Evolutionary conservation across 2,888 invertebrate genomes (phyloP).

Genomic region (Agrochola circellaris): DNA sequence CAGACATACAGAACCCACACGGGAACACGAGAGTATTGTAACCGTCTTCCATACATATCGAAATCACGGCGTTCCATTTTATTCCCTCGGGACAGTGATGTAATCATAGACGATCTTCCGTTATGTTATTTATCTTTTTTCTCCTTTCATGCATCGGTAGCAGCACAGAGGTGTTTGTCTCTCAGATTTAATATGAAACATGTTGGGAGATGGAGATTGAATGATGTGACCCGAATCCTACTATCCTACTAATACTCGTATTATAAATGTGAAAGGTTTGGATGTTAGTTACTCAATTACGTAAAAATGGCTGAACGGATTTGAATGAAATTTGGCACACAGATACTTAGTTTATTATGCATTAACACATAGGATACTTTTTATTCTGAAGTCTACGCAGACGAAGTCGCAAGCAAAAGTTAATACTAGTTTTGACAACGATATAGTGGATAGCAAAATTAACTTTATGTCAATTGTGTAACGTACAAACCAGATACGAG

Average conservation of each 20-base stretch:
- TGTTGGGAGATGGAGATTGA: slow-evolving; percentile 60
- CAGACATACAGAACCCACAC: slow-evolving; percentile 38
- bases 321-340: not conserved
- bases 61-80: slow-evolving; percentile 58
- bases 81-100: slow-evolving; percentile 61
- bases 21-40: slow-evolving; percentile 54
- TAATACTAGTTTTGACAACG: no score
- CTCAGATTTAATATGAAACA: slow-evolving; percentile 77
- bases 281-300: no score
- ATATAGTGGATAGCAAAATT: no score
- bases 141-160: slow-evolving; percentile 42
- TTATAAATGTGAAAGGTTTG: no score
- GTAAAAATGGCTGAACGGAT: not conserved
- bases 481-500: no score
- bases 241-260: not conserved
- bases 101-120: slow-evolving; percentile 65
- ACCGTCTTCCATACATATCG: slow-evolving; percentile 54
- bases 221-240: not conserved
- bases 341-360: no score
- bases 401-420: no score
- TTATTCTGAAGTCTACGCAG: no score
- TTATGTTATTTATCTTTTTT: slow-evolving; percentile 60
- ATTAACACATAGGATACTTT: no score
- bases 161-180: slow-evolving; percentile 59
- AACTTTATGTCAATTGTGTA: no score